Base-by-base conservation (phyloP, 1,140 invertebrate genomes). In the Lepidurus apus region DNA sequence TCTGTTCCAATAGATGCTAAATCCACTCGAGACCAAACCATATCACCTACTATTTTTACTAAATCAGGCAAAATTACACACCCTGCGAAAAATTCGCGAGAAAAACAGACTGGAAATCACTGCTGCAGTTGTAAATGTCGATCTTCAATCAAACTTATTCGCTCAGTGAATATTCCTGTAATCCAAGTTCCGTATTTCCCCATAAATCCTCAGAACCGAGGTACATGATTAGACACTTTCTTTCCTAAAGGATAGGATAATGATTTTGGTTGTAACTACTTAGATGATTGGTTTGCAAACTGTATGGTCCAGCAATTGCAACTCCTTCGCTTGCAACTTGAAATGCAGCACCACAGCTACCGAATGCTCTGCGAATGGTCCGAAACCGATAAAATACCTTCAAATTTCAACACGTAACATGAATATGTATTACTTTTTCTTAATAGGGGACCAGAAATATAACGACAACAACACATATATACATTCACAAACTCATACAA, bases 401-500 rank as follows among this genome's bases (percentile, higher is more conserved):
- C 4, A 4, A 3, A 34, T 34, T 65, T 65, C 4, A 65, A 65
- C 53, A 65, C 53, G 53, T 65, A 65, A 65, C 53, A 65, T 65
- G 53, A 65, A 65, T 65, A 65, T 65, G 53, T 65, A 65, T 65
- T 65, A 65, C 53, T 65, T 65, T 34, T n/a, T 65, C n/a, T n/a
- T 65, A 65, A 21, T 17, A 65, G 53, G 21, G 21, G 53, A 65
- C 53, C 53, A 65, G 53, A 65, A 65, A 65, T 65, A 65, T 65
- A 65, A 65, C 53, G 53, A 65, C 53, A 65, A n/a, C 21, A 65
- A 65, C 53, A 65, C 53, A 65, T 65, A 65, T 65, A 65, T 65
- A 65, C 53, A 65, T 21, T 17, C 53, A 65, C 53, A 17, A 65
- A 65, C 21, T 65, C 53, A 65, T 65, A 65, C 53, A 65, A 4